These are phyloP conservation scores for Gymnarchus niloticus DNA, from an alignment of 2,113 vertebrate genomes.

Conservation along the genomic window DNA sequence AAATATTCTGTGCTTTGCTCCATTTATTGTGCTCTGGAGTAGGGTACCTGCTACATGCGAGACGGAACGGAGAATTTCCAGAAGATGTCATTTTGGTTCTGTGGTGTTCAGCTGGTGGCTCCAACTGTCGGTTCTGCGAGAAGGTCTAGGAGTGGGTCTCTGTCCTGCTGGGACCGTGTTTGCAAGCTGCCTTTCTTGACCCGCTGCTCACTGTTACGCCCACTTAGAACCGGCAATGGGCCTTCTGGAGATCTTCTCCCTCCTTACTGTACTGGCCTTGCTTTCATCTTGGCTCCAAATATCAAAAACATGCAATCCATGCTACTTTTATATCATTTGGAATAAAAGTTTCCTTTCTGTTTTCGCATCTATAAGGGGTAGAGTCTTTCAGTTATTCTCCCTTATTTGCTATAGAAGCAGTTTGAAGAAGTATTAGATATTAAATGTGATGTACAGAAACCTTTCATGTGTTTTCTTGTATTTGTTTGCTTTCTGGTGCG, in stretches of 20 bases:
- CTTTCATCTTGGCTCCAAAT: not conserved
- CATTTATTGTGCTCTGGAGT: not conserved
- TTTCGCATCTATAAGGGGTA: not conserved
- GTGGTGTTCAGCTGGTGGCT: not conserved
- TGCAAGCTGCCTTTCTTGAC: conserved; percentile 94
- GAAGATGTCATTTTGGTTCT: not conserved
- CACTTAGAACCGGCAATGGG: conserved; percentile 92
- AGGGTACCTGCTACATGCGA: not conserved
- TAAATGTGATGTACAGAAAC: not conserved
- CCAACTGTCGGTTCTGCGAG: conserved; percentile 91
- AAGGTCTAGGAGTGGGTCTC: conserved; percentile 94
- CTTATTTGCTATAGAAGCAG: not conserved
- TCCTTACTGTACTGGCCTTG: not conserved
- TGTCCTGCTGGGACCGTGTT: conserved; percentile 81
- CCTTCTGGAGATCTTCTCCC: not conserved
- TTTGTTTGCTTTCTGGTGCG: conserved; percentile 23
- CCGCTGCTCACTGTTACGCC: conserved; percentile 94
- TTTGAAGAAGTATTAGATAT: not conserved
- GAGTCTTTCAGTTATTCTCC: not conserved
- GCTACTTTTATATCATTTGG: not conserved
- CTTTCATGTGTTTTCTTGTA: not conserved
- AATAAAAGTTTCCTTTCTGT: not conserved
- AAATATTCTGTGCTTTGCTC: too few species aligned
- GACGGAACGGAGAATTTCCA: not conserved
- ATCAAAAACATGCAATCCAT: not conserved